phyloP scores from a whole-genome alignment of 2,888 invertebrate species.

The Neoascia interrupta region DNA sequence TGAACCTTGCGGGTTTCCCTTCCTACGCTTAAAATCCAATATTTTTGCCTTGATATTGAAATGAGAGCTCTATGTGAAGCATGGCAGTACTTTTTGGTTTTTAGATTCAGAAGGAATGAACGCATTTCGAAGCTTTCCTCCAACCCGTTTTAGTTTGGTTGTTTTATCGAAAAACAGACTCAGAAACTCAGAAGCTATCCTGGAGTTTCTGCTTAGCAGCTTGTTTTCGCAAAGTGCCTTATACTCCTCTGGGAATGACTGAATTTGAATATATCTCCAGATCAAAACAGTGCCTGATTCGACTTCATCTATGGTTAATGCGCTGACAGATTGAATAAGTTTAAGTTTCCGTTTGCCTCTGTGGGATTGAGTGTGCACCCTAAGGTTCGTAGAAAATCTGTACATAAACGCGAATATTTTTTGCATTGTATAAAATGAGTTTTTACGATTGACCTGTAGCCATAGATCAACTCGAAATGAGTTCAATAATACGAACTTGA shows the following conservation, averaged over 20 bases:
- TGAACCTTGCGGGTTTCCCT: no score
- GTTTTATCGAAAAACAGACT: slow-evolving; percentile 10
- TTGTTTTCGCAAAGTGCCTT: not conserved
- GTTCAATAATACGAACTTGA: not conserved
- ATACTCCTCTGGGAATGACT: slow-evolving; percentile 7
- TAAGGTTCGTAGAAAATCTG: slow-evolving; percentile 12
- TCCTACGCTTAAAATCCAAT: no score
- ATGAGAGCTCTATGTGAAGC: no score
- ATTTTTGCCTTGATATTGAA: no score
- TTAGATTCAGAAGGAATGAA: no score
- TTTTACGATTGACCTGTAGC: not conserved
- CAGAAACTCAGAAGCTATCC: not conserved
- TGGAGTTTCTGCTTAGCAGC: not conserved
- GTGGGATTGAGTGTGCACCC: no score
- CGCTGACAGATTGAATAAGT: not conserved
- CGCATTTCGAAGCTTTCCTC: no score
- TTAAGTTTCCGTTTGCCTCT: not conserved
- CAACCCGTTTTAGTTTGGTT: no score
- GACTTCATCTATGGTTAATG: not conserved
- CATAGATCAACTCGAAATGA: not conserved
- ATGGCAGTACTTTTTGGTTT: no score
- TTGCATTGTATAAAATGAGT: not conserved
- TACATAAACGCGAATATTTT: slow-evolving; percentile 8
- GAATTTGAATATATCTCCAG: not conserved
- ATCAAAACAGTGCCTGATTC: not conserved